Evolutionary conservation across 2,797 vertebrate species (phyloP).

Genomic region (Diglossa cyanea): DNA sequence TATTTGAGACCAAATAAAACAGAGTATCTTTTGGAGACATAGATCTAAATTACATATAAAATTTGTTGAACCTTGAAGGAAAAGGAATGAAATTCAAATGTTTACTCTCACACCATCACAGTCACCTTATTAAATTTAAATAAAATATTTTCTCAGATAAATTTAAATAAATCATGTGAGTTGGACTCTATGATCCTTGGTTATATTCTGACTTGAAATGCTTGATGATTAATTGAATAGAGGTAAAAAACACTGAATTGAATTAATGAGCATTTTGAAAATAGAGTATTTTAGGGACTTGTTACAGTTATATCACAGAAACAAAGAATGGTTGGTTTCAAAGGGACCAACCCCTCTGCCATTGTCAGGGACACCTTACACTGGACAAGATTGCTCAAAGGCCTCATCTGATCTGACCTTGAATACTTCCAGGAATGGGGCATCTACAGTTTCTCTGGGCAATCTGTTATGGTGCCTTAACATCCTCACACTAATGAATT

Average conservation of each 20-base stretch:
- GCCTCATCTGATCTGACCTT: accelerated
- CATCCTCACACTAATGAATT: background rate
- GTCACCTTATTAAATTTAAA: background rate
- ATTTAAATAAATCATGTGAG: background rate
- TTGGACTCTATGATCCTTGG: background rate
- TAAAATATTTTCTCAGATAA: background rate
- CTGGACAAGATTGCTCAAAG: background rate
- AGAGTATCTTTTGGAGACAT: background rate
- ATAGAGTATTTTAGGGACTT: background rate
- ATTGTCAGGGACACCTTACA: background rate
- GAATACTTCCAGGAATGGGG: accelerated
- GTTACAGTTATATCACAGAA: background rate
- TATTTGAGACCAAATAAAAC: background rate
- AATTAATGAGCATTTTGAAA: background rate
- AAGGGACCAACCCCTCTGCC: accelerated
- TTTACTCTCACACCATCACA: background rate
- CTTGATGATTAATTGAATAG: background rate
- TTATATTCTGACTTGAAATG: background rate
- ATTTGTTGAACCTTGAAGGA: background rate
- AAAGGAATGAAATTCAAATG: background rate
- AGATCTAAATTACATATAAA: background rate
- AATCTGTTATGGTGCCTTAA: background rate
- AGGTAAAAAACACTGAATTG: background rate
- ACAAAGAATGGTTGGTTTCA: background rate
- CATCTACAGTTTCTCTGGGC: background rate